These are phyloP conservation scores for Orthonyx spaldingii DNA, from an alignment of 2,113 vertebrate species.

Conservation along the genomic window DNA sequence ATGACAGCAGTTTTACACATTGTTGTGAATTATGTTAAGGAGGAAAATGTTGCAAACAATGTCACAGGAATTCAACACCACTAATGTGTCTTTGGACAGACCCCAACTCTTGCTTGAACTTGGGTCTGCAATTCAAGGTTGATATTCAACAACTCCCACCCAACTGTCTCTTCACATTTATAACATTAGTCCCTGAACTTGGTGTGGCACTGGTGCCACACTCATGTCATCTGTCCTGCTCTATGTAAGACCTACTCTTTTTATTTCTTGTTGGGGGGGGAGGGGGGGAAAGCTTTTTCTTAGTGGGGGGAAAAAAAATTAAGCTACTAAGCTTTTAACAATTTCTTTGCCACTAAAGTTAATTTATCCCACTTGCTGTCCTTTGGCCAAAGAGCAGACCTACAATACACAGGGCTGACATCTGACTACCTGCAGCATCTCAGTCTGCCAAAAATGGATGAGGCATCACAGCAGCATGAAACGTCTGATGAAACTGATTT, in stretches of 20 bases:
- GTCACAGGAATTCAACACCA: background rate
- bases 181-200: background rate
- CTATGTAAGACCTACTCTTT: too few relatives aligned
- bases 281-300: too few relatives aligned
- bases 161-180: background rate
- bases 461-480: background rate
- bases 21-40: background rate
- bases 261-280: background rate
- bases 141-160: background rate
- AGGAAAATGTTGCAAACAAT: background rate
- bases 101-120: background rate
- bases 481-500: background rate
- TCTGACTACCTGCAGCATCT: background rate
- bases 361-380: too few relatives aligned
- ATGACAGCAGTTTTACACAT: background rate
- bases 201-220: background rate
- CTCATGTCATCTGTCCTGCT: rapidly evolving
- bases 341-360: background rate
- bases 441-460: background rate
- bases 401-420: background rate
- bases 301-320: background rate
- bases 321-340: background rate
- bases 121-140: background rate
- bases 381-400: background rate
- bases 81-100: background rate